A percentile compares a stretch with the other conserved stretches of the same genome.
phyloP scores from a whole-genome alignment of 2,113 vertebrate species.

The Perognathus longimembris region DNA sequence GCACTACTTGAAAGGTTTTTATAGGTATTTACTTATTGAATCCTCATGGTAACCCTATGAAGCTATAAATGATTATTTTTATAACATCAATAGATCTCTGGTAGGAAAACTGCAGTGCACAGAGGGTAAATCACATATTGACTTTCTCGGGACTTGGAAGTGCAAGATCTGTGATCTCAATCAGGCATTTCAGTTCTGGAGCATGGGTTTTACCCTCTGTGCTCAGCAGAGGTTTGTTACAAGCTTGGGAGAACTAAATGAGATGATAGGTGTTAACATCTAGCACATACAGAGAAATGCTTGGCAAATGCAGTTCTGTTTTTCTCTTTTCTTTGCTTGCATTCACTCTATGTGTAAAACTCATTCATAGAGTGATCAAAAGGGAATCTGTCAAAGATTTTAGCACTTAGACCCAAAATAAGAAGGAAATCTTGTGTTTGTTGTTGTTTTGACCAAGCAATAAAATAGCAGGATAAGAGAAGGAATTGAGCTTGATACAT shows the following conservation, averaged over 20 bases:
- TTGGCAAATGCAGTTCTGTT: not conserved
- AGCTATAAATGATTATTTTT: slow-evolving; percentile 51
- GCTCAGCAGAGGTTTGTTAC: not conserved
- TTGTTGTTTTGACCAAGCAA: not conserved
- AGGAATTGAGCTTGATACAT: not conserved
- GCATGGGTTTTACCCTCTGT: not conserved
- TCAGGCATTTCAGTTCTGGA: not conserved
- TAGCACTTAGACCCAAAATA: not conserved
- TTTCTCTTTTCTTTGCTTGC: not conserved
- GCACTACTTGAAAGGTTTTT: not conserved
- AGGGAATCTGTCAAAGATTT: not conserved
- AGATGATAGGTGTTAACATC: not conserved
- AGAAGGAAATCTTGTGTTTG: not conserved
- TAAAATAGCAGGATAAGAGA: slow-evolving; percentile 30
- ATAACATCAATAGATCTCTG: not conserved
- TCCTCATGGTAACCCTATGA: slow-evolving; percentile 15
- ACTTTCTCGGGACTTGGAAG: not conserved
- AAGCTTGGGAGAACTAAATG: not conserved
- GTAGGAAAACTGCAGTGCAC: not conserved
- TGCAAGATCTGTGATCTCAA: not conserved
- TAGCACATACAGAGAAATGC: not conserved
- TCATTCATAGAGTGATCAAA: not conserved
- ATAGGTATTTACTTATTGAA: slow-evolving; percentile 30
- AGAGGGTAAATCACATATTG: not conserved
- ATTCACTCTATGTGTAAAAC: slow-evolving; percentile 19